A percentile compares a stretch with the other conserved stretches of the same genome.
These are phyloP conservation scores for Pegea sp. DNA, from an alignment of 23 tunicate genomes.

Conservation along the genomic window DNA sequence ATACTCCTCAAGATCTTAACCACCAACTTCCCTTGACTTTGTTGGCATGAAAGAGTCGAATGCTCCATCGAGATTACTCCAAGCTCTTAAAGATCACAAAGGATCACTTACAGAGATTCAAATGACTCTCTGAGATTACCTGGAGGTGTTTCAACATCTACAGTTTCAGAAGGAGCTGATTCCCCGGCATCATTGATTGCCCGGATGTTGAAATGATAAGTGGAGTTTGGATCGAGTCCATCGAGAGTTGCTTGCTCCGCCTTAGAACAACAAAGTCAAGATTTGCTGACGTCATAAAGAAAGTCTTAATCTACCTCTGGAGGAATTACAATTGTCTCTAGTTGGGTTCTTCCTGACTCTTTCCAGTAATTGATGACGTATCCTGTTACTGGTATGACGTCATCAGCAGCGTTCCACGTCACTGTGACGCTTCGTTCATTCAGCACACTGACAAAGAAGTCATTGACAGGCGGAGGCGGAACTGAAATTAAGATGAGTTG, in stretches of 20 bases:
- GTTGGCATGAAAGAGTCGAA: slow-evolving; percentile 3
- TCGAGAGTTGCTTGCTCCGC: slow-evolving; percentile 15
- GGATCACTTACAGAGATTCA: background rate
- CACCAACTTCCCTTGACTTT: slow-evolving; percentile 36
- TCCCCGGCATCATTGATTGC: slow-evolving; percentile 69
- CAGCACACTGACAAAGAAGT: slow-evolving; percentile 32
- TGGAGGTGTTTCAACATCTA: slow-evolving; percentile 67
- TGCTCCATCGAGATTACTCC: slow-evolving; percentile 10
- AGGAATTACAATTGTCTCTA: background rate
- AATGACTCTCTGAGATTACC: slow-evolving; percentile 9
- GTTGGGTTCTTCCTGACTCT: background rate
- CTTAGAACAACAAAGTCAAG: too few relatives aligned
- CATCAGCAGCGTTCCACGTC: slow-evolving; percentile 41
- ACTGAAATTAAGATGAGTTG: slow-evolving; percentile 7
- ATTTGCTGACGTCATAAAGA: too few relatives aligned
- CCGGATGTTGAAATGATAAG: slow-evolving; percentile 73
- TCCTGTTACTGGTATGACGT: slow-evolving; percentile 49
- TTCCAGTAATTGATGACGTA: slow-evolving; percentile 68
- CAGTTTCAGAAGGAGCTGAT: slow-evolving; percentile 50
- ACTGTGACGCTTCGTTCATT: slow-evolving; percentile 26
- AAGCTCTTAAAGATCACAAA: slow-evolving; percentile 1
- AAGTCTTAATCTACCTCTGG: background rate
- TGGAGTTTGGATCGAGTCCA: slow-evolving; percentile 38
- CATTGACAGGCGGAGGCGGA: slow-evolving; percentile 57
- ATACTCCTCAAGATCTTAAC: slow-evolving; percentile 27